Evolutionary conservation across 2,113 vertebrate species (phyloP).

Genomic region (Garra rufa): DNA sequence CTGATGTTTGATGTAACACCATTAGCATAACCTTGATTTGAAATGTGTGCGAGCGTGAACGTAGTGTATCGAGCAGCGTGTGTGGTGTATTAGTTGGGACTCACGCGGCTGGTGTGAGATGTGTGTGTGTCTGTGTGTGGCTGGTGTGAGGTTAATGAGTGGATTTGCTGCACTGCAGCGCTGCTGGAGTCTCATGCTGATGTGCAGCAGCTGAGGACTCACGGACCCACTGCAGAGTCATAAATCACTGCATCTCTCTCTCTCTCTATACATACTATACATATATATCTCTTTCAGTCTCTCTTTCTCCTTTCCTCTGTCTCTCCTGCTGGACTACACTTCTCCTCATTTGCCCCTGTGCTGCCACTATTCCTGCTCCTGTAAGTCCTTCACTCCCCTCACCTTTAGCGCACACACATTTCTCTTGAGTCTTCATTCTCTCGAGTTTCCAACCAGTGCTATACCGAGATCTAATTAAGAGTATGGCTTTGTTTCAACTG

Average conservation of each 20-base stretch:
- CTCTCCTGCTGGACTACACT: conserved; percentile 9
- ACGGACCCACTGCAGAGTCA: conserved; percentile 76
- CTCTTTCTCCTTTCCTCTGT: not conserved
- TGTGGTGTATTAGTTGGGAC: not conserved
- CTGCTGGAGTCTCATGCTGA: conserved; percentile 71
- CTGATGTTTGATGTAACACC: conserved; percentile 12
- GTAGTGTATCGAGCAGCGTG: conserved; percentile 1
- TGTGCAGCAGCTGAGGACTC: conserved; percentile 76
- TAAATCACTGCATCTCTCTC: conserved; percentile 73
- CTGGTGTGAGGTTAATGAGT: conserved; percentile 75
- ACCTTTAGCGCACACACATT: conserved; percentile 50
- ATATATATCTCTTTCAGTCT: conserved; percentile 12
- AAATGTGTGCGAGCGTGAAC: not conserved
- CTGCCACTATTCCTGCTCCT: not conserved
- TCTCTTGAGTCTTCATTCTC: conserved; percentile 9
- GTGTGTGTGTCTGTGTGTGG: conserved; percentile 39
- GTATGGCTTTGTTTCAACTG: not conserved
- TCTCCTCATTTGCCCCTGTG: conserved; percentile 30
- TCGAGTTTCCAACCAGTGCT: not conserved
- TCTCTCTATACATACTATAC: conserved; percentile 21
- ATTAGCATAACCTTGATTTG: not conserved
- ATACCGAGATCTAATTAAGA: not conserved
- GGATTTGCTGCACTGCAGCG: conserved; percentile 80
- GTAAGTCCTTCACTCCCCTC: conserved; percentile 60
- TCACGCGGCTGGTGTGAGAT: conserved; percentile 48